Evolutionary conservation across 2,888 invertebrate genomes (phyloP).

Genomic region (Mermis nigrescens): DNA sequence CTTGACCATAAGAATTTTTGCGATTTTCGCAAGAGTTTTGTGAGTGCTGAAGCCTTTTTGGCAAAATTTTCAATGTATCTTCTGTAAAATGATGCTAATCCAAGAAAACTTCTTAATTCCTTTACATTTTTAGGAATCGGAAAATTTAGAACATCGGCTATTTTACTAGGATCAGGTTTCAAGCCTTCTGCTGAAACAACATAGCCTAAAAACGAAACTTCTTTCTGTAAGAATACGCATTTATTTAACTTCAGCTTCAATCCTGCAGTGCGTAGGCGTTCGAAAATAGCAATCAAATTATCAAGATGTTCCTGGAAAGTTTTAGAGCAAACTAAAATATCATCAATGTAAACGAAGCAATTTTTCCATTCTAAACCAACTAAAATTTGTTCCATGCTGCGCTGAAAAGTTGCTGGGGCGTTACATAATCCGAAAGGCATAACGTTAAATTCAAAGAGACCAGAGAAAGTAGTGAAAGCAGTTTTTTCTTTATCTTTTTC

Average conservation of each 20-base stretch:
- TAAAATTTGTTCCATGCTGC: too few species aligned
- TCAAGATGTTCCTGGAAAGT: neutral
- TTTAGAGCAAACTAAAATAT: too few species aligned
- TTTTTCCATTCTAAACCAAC: too few species aligned
- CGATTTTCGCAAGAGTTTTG: conserved; percentile 15
- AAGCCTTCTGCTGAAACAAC: neutral
- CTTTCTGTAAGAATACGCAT: neutral
- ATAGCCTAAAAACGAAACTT: neutral
- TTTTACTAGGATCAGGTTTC: neutral
- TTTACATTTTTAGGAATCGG: conserved; percentile 8
- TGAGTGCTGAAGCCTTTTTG: conserved; percentile 15
- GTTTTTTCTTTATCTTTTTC: neutral
- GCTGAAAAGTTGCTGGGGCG: neutral
- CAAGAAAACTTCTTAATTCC: conserved; percentile 16
- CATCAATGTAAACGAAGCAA: conserved; percentile 1
- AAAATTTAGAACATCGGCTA: neutral
- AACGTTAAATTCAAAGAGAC: neutral
- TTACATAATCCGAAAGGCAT: neutral
- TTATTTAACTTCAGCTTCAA: neutral
- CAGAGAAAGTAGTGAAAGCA: neutral
- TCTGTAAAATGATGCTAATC: conserved; percentile 16
- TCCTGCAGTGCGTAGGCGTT: neutral
- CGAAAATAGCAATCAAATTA: neutral
- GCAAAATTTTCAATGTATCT: conserved; percentile 15
- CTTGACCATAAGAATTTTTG: conserved; percentile 16